Base-by-base conservation (phyloP, 2,888 invertebrate species). In the Drosophila mulleri region DNA sequence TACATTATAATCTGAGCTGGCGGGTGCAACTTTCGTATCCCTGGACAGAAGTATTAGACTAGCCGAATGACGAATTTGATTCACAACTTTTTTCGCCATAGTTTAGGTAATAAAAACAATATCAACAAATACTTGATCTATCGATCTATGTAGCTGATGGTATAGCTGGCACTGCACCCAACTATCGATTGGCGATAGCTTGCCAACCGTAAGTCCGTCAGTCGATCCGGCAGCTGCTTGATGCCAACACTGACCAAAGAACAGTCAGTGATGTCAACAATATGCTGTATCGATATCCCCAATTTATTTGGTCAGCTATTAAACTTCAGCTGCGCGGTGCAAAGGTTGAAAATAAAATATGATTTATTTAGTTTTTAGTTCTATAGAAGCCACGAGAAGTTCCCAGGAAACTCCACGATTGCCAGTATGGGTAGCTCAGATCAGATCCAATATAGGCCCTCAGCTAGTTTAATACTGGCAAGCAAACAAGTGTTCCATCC, bases 31-130 rank as follows among this genome's bases (percentile, higher is more conserved):
- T 6, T 32, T 26, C 35, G 53, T 67, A 11, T 75, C 69, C 71
- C 84, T 90, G 74, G 94, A 94, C 68, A 95, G 93, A 80, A 96
- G 91, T 90, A 96, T 95, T 89, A 96, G 91, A 90, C 95, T 94
- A 52, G 96, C 95, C 20, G 96, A 94, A 91, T 95, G 94, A 88
- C 94, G 94, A 94, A 95, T 95, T 66, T 83, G 85, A 4, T 66
- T n/a, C 12, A 76, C 32, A 11, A 78, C 41, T 57, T 80, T 81
- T 14, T 81, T 87, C 6, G 87, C 71, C 87, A 90, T 90, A 42
- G 41, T 52, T 68, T 50, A 58, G 61, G 59, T 70, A 68, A 68
- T 41, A 63, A n/a, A 18, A 50, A n/a, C 37, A 60, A 53, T 50
- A 60, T 23, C 48, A 65, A 54, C 48, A 65, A 54, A 4, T 37